Evolutionary conservation across 2,797 vertebrate genomes (phyloP).

Genomic region (Luscinia luscinia): DNA sequence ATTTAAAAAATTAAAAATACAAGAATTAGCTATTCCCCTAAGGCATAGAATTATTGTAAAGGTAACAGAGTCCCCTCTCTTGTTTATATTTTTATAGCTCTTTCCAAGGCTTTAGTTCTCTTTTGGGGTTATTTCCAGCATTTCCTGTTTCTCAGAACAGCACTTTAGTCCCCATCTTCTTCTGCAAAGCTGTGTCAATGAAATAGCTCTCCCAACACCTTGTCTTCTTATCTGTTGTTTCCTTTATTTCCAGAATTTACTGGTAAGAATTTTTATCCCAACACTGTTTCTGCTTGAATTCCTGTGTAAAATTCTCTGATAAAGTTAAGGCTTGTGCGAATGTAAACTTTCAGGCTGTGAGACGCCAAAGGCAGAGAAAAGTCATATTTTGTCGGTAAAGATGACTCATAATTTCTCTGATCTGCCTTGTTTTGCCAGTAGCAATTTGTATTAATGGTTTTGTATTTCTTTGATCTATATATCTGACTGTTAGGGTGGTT

Average conservation of each 20-base stretch:
- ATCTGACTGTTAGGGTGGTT: not conserved
- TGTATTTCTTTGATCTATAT: slow-evolving; percentile 30
- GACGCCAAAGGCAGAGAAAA: not conserved
- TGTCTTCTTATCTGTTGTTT: not conserved
- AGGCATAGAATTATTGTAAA: not conserved
- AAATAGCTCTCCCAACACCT: not conserved
- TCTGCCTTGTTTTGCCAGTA: slow-evolving; percentile 43
- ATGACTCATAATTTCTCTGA: slow-evolving; percentile 33
- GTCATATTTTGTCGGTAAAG: not conserved
- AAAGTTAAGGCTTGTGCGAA: not conserved
- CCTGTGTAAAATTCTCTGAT: not conserved
- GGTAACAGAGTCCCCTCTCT: not conserved
- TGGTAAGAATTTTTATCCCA: not conserved
- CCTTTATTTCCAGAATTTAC: not conserved
- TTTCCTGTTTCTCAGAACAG: not conserved
- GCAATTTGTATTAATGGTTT: slow-evolving; percentile 20
- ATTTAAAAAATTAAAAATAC: not conserved
- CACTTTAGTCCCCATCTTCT: not conserved
- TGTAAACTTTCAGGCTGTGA: not conserved
- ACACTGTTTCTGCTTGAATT: not conserved
- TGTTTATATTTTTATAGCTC: not conserved
- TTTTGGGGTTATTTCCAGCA: not conserved
- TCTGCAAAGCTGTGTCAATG: not conserved
- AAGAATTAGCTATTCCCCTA: not conserved
- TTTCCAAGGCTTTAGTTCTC: not conserved